Base-by-base conservation (phyloP, 2,888 invertebrate species). In the Cenopis cana region DNA sequence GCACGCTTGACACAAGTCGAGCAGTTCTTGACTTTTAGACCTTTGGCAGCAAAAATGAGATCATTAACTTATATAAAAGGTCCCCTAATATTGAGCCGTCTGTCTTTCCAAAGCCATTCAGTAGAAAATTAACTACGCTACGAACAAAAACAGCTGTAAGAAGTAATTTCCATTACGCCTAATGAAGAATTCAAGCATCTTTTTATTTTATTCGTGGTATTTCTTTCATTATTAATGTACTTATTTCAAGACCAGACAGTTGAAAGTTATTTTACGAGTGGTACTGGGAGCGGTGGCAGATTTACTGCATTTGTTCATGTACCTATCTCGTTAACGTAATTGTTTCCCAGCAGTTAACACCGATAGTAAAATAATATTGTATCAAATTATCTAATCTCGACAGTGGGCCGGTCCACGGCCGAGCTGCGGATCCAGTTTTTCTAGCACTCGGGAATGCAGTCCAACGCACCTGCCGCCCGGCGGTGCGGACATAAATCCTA, bases 391-490 rank as follows among this genome's bases (percentile, higher is more conserved):
- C 82, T 86, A 88, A 88, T 88, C 87, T 86, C 77, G 78, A 81
- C 79, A 79, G 79, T 79, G 79, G 74, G 74, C 72, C 77, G 78
- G 76, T 76, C 75, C 79, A 9, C 79, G 81, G 82, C 84, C 83
- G 77, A 78, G 83, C 76, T 82, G 81, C 77, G 76, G 81, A 89
- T 89, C 93, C 87, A 90, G 91, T 92, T 93, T 91, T 91, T 91
- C 90, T 89, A 87, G 86, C 85, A 78, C 76, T 80, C 78, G 84
- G 88, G 93, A 93, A 92, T 92, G 93, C 87, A 84, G 91, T 89
- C 85, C 77, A 82, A 81, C 83, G 84, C 90, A 92, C 91, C 92
- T 92, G 91, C 86, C 83, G 75, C 64, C 77, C 76, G 68, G 77
- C 78, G 75, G 74, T 69, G 80, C 78, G 79, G 79, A 81, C 81